Evolutionary conservation across 2,888 invertebrate species (phyloP), one percentile per base, ranked within the genome.

Genomic region (Tenthredo distinguenda): DNA sequence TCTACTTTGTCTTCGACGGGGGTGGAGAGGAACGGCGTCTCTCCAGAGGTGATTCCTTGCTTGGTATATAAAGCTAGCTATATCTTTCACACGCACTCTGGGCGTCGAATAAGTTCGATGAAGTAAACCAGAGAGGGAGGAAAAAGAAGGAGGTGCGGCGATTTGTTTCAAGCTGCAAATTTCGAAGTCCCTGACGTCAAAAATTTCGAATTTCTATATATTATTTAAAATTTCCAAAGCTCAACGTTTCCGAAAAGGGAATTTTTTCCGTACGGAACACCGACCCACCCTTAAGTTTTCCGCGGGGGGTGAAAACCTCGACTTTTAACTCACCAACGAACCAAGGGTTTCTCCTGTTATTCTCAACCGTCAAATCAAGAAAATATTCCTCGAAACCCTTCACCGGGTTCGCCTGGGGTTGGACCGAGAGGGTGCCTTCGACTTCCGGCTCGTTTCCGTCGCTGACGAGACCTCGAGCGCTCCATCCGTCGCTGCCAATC

Each of bases 401-500:
- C 12, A 99, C 98, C 4, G 97, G 97, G 92, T 98, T 97, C 0
- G 99, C 99, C 91, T 97, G 97, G 0, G 99, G 99, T 91, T 99
- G 99, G 0, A 99, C 98, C 12, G 98, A 98, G 87, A 99, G 95
- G 0, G 99, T 99, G n/a, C 99, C 98, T 93, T 98, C 98, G 58
- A 98, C 97, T 94, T 98, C 98, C 0, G 96, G 95, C 93, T 98
- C 98, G 93, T 98, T 98, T 87, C 98, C 98, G 89, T 97, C 97
- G 88, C 93, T 93, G 47, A 98, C 98, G 87, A 98, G 94, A 83
- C 97, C 96, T 76, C 99, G 94, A 7, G 98, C 98, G 91, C 98
- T 98, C 99, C 99, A 99, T 0, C 99, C 99, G 91, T 99, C 99
- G 47, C 98, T 98, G 0, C 99, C 99, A 62, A 99, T 98, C 99